A percentile compares a stretch with the other conserved stretches of the same genome.
These are phyloP conservation scores for Adoxophyes honmai DNA, from an alignment of 1,140 invertebrate species.

Conservation along the genomic window DNA sequence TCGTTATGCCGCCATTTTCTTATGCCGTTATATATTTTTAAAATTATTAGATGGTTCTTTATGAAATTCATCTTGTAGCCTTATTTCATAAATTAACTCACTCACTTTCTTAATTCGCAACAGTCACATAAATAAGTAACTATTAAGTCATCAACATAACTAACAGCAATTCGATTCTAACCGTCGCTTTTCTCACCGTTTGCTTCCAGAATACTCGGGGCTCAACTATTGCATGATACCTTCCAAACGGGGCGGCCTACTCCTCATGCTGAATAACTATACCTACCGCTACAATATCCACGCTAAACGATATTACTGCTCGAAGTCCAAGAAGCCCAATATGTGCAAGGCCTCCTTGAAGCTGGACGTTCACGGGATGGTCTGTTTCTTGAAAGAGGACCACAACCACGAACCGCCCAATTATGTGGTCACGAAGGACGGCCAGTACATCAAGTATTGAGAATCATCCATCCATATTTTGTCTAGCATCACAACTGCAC, in stretches of 20 bases:
- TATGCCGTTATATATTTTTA: no score
- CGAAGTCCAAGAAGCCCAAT: not conserved
- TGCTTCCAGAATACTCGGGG: not conserved
- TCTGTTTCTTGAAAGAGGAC: not conserved
- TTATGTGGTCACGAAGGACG: not conserved
- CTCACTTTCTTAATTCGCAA: no score
- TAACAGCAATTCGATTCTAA: not conserved
- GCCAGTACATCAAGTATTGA: not conserved
- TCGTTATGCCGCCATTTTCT: no score
- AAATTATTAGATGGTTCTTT: no score
- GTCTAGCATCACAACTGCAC: no score
- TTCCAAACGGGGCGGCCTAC: not conserved
- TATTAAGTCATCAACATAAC: no score
- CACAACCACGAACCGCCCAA: not conserved
- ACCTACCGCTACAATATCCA: not conserved
- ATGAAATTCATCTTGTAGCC: no score
- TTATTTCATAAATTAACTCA: no score
- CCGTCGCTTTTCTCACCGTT: no score
- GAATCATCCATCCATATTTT: not conserved
- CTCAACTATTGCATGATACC: not conserved
- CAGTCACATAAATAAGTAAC: no score
- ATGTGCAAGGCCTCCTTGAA: not conserved
- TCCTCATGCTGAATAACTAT: not conserved
- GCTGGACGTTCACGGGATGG: not conserved
- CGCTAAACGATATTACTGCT: not conserved